Evolutionary conservation across 2,797 vertebrate species (phyloP), one percentile per base, ranked within the genome.

Genomic region (Amblyopsis hoosieri): DNA sequence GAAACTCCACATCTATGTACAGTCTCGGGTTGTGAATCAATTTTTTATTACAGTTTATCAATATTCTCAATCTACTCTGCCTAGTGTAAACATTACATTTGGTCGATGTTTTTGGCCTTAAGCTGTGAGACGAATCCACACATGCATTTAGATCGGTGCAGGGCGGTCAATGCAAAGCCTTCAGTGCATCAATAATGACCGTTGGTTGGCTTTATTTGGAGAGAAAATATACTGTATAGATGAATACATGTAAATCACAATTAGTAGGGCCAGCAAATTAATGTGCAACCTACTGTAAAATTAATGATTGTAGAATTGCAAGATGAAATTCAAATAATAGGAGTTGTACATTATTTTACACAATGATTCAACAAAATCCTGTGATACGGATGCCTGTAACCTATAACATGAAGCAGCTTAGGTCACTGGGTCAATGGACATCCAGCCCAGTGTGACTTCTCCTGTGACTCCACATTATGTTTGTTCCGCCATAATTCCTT

Each of bases 401-500:
- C 76, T 67, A 75, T 77, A 17, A n/a, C 79, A 80, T 82, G 80
- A 87, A 88, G 67, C 68, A 62, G 57, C 50, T 23, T 51, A 54
- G 68, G 69, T 10, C 72, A 83, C 74, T 76, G 76, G 83, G 76
- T 57, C 83, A 89, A 89, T 87, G 67, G 67, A 74, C 73, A 66
- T 81, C 82, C 82, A 77, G 62, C 55, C 48, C 12, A 19, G 11
- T 3, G 69, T 67, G 57, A 67, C 72, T 68, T 70, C 57, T 74
- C 69, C 76, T 69, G 67, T 80, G 86, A 84, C 84, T 84, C 84
- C 89, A 84, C 68, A 70, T 59, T 72, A 56, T 82, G 83, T 89
- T 90, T 87, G 85, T 86, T 89, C 76, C 79, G 67, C 80, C 77
- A 81, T 86, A 89, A 83, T 83, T 90, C 83, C 84, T 84, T 66